Evolutionary conservation across 2,888 invertebrate genomes (phyloP).

Genomic region (Ormyrus thymus): DNA sequence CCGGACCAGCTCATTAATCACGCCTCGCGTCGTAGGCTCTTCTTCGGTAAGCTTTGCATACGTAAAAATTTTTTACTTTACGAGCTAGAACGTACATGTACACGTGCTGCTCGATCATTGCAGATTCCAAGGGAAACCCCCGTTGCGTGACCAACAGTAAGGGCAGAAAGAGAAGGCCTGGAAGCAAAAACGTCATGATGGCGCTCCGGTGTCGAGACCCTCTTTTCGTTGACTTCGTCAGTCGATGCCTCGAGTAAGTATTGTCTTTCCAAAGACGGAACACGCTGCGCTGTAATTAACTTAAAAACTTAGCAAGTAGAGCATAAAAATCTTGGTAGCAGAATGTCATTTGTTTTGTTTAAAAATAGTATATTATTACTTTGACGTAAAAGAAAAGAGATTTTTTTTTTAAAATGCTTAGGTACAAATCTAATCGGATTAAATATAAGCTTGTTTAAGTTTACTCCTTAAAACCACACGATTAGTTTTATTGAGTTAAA

Average conservation of each 20-base stretch:
- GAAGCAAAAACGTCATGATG: constrained; percentile 86
- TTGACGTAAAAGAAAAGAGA: no score
- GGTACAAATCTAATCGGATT: no score
- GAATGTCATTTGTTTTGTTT: no score
- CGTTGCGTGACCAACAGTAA: constrained; percentile 95
- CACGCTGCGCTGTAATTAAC: not conserved
- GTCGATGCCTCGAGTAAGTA: constrained; percentile 91
- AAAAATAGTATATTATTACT: no score
- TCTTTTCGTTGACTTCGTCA: constrained; percentile 92
- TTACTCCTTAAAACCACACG: no score
- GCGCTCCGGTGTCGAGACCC: constrained; percentile 91
- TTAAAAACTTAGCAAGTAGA: constrained; percentile 4
- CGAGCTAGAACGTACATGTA: no score
- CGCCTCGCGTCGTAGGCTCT: constrained; percentile 89
- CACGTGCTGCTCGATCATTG: constrained; percentile 54
- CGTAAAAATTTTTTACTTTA: not conserved
- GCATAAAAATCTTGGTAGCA: not conserved
- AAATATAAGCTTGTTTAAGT: no score
- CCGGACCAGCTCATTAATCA: constrained; percentile 90
- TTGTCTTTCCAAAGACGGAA: no score
- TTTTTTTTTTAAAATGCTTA: no score
- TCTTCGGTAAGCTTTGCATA: constrained; percentile 81
- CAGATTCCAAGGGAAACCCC: constrained; percentile 93
- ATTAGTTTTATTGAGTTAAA: no score
- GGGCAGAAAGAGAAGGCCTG: constrained; percentile 92